These are phyloP conservation scores for Cheilosia grossa DNA, from an alignment of 2,888 invertebrate genomes.

Conservation along the genomic window DNA sequence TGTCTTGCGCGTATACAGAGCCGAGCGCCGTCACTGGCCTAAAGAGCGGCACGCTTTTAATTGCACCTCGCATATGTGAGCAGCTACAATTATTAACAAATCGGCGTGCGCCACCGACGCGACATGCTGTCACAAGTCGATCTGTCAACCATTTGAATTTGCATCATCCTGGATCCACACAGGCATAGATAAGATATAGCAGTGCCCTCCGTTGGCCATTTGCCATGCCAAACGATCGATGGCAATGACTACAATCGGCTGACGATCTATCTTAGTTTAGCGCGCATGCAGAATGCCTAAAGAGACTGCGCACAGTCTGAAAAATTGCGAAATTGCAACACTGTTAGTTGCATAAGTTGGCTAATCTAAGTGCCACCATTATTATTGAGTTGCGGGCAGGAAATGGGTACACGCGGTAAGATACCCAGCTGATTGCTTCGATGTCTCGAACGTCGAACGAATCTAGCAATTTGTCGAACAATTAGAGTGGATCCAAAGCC, in stretches of 20 bases:
- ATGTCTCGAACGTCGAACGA: slow-evolving; percentile 26
- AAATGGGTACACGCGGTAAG: slow-evolving; percentile 39
- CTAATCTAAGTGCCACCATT: slow-evolving; percentile 52
- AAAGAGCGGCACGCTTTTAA: slow-evolving; percentile 47
- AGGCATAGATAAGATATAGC: background rate
- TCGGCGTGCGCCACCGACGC: slow-evolving; percentile 39
- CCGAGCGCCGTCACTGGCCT: slow-evolving; percentile 23
- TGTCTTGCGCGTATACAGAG: slow-evolving; percentile 8
- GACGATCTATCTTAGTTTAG: slow-evolving; percentile 50
- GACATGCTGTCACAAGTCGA: slow-evolving; percentile 4
- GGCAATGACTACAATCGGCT: slow-evolving; percentile 18
- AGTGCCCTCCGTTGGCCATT: slow-evolving; percentile 49
- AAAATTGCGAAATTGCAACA: slow-evolving; percentile 62
- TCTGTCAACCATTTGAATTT: slow-evolving; percentile 57
- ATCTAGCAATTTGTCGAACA: slow-evolving; percentile 34
- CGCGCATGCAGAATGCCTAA: slow-evolving; percentile 34
- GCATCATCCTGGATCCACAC: slow-evolving; percentile 57
- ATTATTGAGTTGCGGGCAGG: slow-evolving; percentile 56
- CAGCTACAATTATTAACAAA: slow-evolving; percentile 47
- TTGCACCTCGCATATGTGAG: slow-evolving; percentile 34
- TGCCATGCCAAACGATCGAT: slow-evolving; percentile 45
- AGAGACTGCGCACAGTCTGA: slow-evolving; percentile 25
- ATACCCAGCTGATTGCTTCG: slow-evolving; percentile 2
- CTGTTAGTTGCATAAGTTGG: slow-evolving; percentile 47
- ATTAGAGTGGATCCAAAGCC: slow-evolving; percentile 58